Conservation (phyloP, 2,888 invertebrate species). For the Troides oblongomaculatus region DNA sequence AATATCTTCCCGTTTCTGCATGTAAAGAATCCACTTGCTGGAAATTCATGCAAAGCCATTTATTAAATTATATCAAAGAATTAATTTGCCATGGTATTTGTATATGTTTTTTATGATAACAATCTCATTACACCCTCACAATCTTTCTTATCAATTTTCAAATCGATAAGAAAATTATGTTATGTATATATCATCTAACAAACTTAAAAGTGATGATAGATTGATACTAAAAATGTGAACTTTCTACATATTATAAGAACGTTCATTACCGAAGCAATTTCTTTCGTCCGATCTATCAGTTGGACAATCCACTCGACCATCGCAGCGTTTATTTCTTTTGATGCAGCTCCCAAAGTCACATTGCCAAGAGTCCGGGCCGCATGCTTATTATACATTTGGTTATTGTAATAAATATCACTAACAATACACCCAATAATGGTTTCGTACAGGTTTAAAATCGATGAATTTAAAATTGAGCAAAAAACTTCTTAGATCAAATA, state of each 20-base stretch:
- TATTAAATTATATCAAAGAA: conserved; percentile 10
- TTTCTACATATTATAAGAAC: too few relatives aligned
- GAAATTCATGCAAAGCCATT: conserved; percentile 63
- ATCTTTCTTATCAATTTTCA: too few relatives aligned
- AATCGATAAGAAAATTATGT: too few relatives aligned
- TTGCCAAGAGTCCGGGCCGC: conserved; percentile 84
- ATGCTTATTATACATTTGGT: conserved; percentile 73
- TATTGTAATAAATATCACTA: conserved; percentile 31
- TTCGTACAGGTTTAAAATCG: too few relatives aligned
- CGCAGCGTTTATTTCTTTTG: conserved; percentile 80
- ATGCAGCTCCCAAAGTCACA: conserved; percentile 87
- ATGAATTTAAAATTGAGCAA: too few relatives aligned
- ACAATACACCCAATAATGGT: neutral
- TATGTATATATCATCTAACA: too few relatives aligned
- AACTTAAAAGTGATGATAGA: too few relatives aligned
- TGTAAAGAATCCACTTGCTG: conserved; percentile 75
- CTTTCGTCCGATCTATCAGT: conserved; percentile 86
- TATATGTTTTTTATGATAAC: neutral
- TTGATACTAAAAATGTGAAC: too few relatives aligned
- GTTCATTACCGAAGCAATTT: conserved; percentile 81
- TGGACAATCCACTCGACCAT: conserved; percentile 85
- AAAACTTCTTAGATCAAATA: too few relatives aligned
- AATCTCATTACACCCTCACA: too few relatives aligned
- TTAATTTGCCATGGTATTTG: neutral
- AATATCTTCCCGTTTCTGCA: conserved; percentile 85